A percentile compares a stretch with the other conserved stretches of the same genome.
Evolutionary conservation across 2,888 invertebrate species (phyloP).

Genomic region (Mayetiola destructor): DNA sequence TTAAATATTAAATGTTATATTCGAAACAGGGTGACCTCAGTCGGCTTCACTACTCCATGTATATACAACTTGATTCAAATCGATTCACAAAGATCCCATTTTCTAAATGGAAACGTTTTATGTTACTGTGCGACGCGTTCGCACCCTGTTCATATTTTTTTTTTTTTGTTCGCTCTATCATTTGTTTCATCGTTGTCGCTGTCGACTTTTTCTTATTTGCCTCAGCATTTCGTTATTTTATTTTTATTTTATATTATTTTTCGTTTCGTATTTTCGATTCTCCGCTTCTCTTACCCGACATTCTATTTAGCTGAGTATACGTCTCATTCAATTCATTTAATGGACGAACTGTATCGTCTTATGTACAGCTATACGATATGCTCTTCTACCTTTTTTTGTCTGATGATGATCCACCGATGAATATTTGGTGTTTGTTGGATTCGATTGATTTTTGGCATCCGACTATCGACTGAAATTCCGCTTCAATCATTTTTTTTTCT

Average conservation of each 20-base stretch:
- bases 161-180: not conserved
- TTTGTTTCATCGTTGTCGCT: constrained; percentile 9
- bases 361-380: too few relatives aligned
- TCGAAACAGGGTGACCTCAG: not conserved
- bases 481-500: too few relatives aligned
- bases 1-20: constrained; percentile 12
- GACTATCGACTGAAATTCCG: too few relatives aligned
- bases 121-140: not conserved
- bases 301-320: not conserved
- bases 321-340: constrained; percentile 7
- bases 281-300: not conserved
- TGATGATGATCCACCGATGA: too few relatives aligned
- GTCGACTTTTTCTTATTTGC: constrained; percentile 10
- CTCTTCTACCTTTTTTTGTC: too few relatives aligned
- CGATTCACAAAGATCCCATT: too few relatives aligned
- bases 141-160: not conserved
- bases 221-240: constrained; percentile 11
- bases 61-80: not conserved
- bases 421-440: too few relatives aligned
- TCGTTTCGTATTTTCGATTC: constrained; percentile 1
- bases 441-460: too few relatives aligned
- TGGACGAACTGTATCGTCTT: too few relatives aligned
- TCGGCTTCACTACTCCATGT: not conserved
- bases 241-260: constrained; percentile 6
- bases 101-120: too few relatives aligned